A percentile compares a stretch with the other conserved stretches of the same genome.
Evolutionary conservation across 1,140 invertebrate genomes (phyloP).

Genomic region (Tribolium madens): DNA sequence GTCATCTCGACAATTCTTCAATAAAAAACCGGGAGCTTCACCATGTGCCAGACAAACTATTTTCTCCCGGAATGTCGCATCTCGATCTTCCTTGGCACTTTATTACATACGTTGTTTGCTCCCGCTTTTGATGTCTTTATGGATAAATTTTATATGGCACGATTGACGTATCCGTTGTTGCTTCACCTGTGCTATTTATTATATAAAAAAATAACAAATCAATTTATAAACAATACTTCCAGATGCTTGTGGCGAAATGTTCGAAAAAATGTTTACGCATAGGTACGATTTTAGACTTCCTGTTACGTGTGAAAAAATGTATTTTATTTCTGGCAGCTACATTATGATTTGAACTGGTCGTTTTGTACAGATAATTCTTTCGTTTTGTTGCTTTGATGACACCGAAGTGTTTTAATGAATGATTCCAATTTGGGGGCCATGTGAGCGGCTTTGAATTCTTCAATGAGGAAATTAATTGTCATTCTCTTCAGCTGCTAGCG

Average conservation of each 20-base stretch:
- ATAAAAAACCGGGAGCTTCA: conserved; percentile 13
- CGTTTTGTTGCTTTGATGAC: conserved; percentile 15
- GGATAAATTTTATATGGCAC: conserved; percentile 12
- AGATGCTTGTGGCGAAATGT: conserved; percentile 15
- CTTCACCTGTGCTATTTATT: neutral
- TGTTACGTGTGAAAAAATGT: conserved; percentile 23
- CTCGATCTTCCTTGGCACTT: conserved; percentile 21
- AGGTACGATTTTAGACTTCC: conserved; percentile 28
- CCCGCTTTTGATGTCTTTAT: conserved; percentile 9
- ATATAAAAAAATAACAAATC: neutral
- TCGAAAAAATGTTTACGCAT: conserved; percentile 15
- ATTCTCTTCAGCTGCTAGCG: neutral
- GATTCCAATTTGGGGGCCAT: conserved; percentile 1
- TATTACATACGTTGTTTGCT: conserved; percentile 20
- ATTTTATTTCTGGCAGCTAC: conserved; percentile 36
- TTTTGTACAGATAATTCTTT: conserved; percentile 17
- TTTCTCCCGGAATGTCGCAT: conserved; percentile 13
- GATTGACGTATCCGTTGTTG: conserved; percentile 30
- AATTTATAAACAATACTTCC: neutral
- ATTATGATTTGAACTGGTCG: conserved; percentile 5
- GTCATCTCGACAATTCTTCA: conserved; percentile 14
- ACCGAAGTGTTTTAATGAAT: conserved; percentile 34
- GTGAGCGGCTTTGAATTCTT: conserved; percentile 22
- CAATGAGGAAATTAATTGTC: conserved; percentile 24
- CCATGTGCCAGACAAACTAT: conserved; percentile 36